Percentiles rank a stretch among this genome's conserved stretches.
Conservation (phyloP, 2,888 invertebrate genomes). For the Heliconius charithonia region DNA sequence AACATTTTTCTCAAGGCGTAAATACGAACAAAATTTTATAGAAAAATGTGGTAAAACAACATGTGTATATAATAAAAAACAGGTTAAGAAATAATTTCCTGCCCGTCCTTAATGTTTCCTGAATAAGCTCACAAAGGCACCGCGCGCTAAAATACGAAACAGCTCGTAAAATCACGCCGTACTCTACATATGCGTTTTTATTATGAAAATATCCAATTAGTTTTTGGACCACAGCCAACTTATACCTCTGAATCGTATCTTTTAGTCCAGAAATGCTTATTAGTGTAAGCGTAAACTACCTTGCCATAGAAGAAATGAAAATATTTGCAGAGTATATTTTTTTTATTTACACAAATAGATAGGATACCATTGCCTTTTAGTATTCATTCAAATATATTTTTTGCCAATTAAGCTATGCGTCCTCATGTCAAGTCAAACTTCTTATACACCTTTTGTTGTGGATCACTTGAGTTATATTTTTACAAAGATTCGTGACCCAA, state of each 20-base stretch:
- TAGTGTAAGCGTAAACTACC: conserved; percentile 10
- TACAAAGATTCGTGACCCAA: no score
- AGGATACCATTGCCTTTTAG: no score
- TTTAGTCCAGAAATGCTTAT: conserved; percentile 29
- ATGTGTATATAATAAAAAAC: neutral
- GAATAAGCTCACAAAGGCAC: conserved; percentile 25
- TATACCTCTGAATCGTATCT: conserved; percentile 23
- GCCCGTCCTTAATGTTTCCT: conserved; percentile 26
- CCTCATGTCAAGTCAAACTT: no score
- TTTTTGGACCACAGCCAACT: conserved; percentile 35
- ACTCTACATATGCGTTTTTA: conserved; percentile 24
- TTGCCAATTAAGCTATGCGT: no score
- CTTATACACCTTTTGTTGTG: no score
- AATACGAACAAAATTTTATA: neutral
- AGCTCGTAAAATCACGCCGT: conserved; percentile 24
- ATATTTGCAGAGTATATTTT: neutral
- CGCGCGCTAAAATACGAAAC: conserved; percentile 25
- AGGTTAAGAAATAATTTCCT: conserved; percentile 25
- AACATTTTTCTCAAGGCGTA: neutral
- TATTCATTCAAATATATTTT: no score
- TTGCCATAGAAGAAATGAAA: neutral
- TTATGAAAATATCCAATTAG: conserved; percentile 36
- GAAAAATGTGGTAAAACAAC: neutral
- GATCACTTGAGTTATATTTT: no score
- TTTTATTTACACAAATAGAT: neutral